These are phyloP conservation scores for Tetragnatha versicolor DNA, from an alignment of 1,140 invertebrate genomes.

Conservation along the genomic window DNA sequence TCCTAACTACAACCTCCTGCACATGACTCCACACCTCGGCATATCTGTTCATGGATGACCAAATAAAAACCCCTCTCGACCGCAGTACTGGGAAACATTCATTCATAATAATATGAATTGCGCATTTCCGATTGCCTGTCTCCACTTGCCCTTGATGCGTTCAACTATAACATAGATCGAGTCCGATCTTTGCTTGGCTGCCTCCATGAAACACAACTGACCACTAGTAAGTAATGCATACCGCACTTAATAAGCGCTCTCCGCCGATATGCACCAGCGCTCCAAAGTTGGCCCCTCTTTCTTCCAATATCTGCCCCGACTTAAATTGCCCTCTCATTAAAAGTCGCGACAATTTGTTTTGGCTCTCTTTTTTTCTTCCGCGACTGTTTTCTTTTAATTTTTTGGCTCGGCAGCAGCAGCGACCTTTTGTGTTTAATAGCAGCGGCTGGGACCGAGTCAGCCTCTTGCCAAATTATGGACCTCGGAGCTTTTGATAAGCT, in stretches of 20 bases:
- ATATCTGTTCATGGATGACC: no score
- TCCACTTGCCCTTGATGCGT: conserved; percentile 22
- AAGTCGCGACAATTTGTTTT: conserved; percentile 55
- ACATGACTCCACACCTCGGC: no score
- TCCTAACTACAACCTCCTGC: no score
- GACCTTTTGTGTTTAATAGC: conserved; percentile 49
- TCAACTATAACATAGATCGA: conserved; percentile 30
- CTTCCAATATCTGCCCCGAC: conserved; percentile 20
- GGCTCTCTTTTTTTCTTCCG: conserved; percentile 6
- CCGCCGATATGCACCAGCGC: conserved; percentile 44
- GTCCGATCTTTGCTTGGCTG: conserved; percentile 42
- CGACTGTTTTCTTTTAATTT: conserved; percentile 38
- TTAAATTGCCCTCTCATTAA: conserved; percentile 53
- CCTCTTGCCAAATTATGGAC: conserved; percentile 39
- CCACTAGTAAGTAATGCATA: conserved; percentile 50
- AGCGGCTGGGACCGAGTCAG: conserved; percentile 26
- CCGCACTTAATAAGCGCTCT: conserved; percentile 50
- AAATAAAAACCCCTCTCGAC: no score
- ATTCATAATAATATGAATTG: no score
- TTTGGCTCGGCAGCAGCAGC: not conserved
- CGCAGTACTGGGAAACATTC: no score
- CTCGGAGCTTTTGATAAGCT: no score
- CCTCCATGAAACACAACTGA: conserved; percentile 30
- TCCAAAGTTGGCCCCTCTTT: conserved; percentile 12
- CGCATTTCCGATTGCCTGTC: no score